Evolutionary conservation across 2,113 vertebrate species (phyloP), one percentile per base, ranked within the genome.

Genomic region (Apaloderma vittatum): DNA sequence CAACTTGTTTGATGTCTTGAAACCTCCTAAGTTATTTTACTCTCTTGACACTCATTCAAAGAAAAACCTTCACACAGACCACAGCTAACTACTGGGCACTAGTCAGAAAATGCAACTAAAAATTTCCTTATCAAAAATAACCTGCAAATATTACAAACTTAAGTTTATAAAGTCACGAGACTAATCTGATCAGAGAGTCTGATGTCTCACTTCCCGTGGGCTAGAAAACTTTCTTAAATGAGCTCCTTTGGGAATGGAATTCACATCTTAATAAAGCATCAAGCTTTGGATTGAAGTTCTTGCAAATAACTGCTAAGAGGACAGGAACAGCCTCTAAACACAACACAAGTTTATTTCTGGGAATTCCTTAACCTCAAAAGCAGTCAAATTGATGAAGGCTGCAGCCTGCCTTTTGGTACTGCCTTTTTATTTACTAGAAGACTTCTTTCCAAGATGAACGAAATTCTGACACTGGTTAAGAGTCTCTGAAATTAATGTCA

Each of bases 101-200:
- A 32, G 20, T 24, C 36, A 77, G n/a, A 93, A 88, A 87, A 52
- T 65, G 9, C 17, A 88, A 89, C 13, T 9, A 74, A 36, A 91
- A 72, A 3, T 22, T 74, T 87, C 71, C 37, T 67, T 24, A 88
- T 29, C 6, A 90, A 85, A 95, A 85, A 21, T 29, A 73, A 54
- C 7, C 9, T 29, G 22, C 6, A 82, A 70, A 57, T 59, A 76
- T 34, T 58, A 76, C 2, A 73, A 62, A 94, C 22, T 62, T 15
- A 46, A 5, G 14, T 23, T 76, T 62, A n/a, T 16, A 88, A 73
- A 88, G 37, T 22, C 29, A 52, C 80, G 26, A 92, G 24, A 59
- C 3, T 8, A 71, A 54, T 2, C 2, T 0, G 0, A 30, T 22
- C 40, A 77, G 10, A 36, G 11, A 40, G 11, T 22, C n/a, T 70